Evolutionary conservation across 2,888 invertebrate species (phyloP).

Genomic region (Neria commutata): DNA sequence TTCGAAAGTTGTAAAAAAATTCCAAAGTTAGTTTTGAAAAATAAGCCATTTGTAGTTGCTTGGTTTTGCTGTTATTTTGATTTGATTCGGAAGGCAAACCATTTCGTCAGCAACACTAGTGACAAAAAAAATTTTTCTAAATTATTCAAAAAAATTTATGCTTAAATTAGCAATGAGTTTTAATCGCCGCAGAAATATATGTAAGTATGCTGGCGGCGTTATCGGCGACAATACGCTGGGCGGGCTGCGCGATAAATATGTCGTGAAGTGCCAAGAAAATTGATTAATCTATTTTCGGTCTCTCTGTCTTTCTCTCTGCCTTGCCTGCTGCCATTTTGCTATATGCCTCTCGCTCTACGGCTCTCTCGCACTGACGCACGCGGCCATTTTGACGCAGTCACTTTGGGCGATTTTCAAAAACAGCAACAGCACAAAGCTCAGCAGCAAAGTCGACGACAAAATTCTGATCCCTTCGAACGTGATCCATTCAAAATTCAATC

Average conservation of each 20-base stretch:
- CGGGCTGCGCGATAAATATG: too few species aligned
- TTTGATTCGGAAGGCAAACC: too few species aligned
- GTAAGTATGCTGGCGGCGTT: too few species aligned
- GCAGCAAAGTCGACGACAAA: slow-evolving; percentile 23
- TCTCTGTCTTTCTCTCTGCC: slow-evolving; percentile 2
- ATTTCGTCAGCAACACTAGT: too few species aligned
- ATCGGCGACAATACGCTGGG: too few species aligned
- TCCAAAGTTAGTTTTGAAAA: too few species aligned
- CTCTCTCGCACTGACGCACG: slow-evolving; percentile 20
- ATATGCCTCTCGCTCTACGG: background rate
- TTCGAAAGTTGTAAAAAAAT: too few species aligned
- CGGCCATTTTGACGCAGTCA: slow-evolving; percentile 24
- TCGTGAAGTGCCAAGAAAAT: too few species aligned
- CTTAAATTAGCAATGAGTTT: slow-evolving; percentile 35
- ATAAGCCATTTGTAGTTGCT: too few species aligned
- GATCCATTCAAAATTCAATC: slow-evolving; percentile 58
- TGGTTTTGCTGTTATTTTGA: too few species aligned
- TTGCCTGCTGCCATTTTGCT: background rate
- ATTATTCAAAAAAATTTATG: slow-evolving; percentile 12
- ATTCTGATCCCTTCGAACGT: slow-evolving; percentile 46
- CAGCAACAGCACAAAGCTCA: slow-evolving; percentile 21
- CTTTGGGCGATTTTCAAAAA: slow-evolving; percentile 34
- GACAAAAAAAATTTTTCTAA: background rate
- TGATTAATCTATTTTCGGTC: slow-evolving; percentile 4
- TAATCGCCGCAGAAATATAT: slow-evolving; percentile 33